A percentile compares a stretch with the other conserved stretches of the same genome.
phyloP scores from a whole-genome alignment of 1,140 invertebrate species.

The Ceratosolen solmsi region DNA sequence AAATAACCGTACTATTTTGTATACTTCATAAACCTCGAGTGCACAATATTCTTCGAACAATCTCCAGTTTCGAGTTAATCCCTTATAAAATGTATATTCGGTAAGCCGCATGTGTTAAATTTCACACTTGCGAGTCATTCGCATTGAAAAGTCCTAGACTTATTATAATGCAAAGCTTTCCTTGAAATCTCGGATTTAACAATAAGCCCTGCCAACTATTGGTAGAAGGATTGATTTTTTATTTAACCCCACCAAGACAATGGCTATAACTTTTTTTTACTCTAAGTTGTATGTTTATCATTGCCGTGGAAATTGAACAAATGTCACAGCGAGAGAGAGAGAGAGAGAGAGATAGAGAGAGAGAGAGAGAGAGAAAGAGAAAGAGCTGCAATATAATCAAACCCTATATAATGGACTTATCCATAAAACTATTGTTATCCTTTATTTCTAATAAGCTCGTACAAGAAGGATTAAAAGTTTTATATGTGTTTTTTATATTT shows the following conservation, averaged over 20 bases:
- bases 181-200: not conserved
- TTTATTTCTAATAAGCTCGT: too few relatives aligned
- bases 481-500: too few relatives aligned
- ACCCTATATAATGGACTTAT: too few relatives aligned
- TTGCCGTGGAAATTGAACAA: not conserved
- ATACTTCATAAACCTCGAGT: too few relatives aligned
- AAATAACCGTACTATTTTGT: too few relatives aligned
- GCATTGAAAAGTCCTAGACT: not conserved
- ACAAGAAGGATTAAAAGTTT: too few relatives aligned
- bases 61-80: too few relatives aligned
- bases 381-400: too few relatives aligned
- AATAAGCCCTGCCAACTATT: not conserved
- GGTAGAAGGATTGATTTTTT: constrained; percentile 22
- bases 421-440: too few relatives aligned
- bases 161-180: not conserved
- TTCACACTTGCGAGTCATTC: not conserved
- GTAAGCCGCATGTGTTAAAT: not conserved
- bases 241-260: constrained; percentile 30
- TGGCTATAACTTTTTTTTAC: not conserved
- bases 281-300: not conserved
- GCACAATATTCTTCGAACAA: too few relatives aligned
- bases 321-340: not conserved
- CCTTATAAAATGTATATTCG: too few relatives aligned
- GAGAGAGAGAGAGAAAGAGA: not conserved
- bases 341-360: not conserved